Percentiles rank a stretch among this genome's conserved stretches.
These are phyloP conservation scores for Drosophila ogumai DNA, from an alignment of 1,140 invertebrate species.

Conservation along the genomic window DNA sequence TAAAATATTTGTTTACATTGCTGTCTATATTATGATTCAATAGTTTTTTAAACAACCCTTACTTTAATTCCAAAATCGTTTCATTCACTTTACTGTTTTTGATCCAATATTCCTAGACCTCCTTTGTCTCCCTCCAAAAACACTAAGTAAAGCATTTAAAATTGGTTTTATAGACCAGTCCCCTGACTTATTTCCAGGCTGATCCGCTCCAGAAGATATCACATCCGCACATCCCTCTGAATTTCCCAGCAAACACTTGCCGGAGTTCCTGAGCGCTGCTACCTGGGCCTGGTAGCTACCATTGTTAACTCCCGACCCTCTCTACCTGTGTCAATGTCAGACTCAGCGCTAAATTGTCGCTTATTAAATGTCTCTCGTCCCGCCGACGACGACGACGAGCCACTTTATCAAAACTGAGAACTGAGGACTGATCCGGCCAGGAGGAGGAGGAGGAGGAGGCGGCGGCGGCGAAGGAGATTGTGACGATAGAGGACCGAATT, in stretches of 20 bases:
- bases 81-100: conserved; percentile 12
- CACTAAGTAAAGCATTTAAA: conserved; percentile 19
- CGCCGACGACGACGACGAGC: conserved; percentile 41
- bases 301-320: conserved; percentile 13
- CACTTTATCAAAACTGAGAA: conserved; percentile 54
- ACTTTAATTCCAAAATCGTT: conserved; percentile 11
- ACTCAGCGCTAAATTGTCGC: conserved; percentile 80
- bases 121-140: not conserved
- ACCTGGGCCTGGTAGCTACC: conserved; percentile 32
- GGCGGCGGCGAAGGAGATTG: conserved; percentile 8
- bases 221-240: conserved; percentile 42
- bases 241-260: conserved; percentile 32
- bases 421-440: conserved; percentile 1
- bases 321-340: conserved; percentile 78
- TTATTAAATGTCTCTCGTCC: conserved; percentile 67
- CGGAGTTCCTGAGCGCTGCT: conserved; percentile 37
- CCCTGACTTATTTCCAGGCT: not conserved
- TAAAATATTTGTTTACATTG: not conserved
- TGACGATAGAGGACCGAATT: conserved; percentile 18
- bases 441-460: conserved; percentile 9
- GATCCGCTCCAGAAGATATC: conserved; percentile 29
- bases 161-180: conserved; percentile 30
- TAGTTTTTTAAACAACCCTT: not conserved
- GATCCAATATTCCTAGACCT: conserved; percentile 11
- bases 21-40: not conserved